Evolutionary conservation across 2,113 vertebrate genomes (phyloP).

Genomic region (Benthochromis sp.): DNA sequence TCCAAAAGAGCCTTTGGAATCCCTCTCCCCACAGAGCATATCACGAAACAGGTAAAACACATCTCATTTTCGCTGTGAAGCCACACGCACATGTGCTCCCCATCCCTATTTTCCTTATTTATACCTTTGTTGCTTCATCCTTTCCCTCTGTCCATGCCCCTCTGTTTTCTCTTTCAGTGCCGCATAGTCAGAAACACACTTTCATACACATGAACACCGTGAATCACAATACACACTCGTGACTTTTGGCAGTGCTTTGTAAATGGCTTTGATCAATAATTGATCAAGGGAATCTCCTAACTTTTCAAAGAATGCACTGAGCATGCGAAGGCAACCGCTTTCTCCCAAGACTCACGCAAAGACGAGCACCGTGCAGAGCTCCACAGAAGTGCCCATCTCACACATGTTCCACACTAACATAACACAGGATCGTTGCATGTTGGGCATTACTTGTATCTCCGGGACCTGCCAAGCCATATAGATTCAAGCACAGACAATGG

Average conservation of each 20-base stretch:
- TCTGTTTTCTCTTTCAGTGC: not conserved
- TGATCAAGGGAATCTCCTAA: constrained; percentile 53
- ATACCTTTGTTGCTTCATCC: not conserved
- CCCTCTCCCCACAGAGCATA: not conserved
- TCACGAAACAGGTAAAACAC: not conserved
- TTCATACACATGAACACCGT: not conserved
- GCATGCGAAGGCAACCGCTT: constrained; percentile 7
- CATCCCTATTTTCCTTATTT: not conserved
- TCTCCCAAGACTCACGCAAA: not conserved
- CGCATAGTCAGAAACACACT: not conserved
- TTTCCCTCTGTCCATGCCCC: not conserved
- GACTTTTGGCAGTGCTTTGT: constrained; percentile 38
- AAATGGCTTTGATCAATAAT: constrained; percentile 65
- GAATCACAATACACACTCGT: constrained; percentile 2
- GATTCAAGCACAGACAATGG: constrained; percentile 18
- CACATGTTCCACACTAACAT: not conserved
- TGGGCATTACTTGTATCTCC: constrained; percentile 29
- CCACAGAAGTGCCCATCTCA: not conserved
- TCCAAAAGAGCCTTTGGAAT: not conserved
- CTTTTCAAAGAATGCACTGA: constrained; percentile 34
- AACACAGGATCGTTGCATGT: not conserved
- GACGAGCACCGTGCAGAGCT: not conserved
- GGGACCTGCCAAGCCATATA: constrained; percentile 35
- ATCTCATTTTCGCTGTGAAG: not conserved
- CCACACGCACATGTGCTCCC: not conserved